Percentiles rank a stretch among this genome's conserved stretches.
Evolutionary conservation across 2,797 vertebrate genomes (phyloP).

Genomic region (Loriculus beryllinus): DNA sequence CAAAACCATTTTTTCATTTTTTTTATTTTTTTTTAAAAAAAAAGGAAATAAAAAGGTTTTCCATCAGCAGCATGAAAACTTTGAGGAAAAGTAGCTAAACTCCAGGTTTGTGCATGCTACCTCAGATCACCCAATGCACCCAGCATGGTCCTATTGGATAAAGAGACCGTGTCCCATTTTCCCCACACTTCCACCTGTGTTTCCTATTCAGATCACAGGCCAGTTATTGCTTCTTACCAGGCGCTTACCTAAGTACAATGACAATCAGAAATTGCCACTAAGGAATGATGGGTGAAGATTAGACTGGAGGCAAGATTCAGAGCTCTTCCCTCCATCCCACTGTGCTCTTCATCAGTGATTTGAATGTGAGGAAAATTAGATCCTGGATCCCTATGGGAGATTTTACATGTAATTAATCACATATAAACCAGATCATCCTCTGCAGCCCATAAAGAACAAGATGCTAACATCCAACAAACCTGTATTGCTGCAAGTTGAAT

Average conservation of each 20-base stretch:
- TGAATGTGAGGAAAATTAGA: neutral
- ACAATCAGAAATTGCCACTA: neutral
- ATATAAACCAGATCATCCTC: neutral
- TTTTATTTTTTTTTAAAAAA: too few species aligned
- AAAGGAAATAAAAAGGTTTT: accelerated
- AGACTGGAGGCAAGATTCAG: neutral
- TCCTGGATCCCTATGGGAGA: neutral
- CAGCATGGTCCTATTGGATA: neutral
- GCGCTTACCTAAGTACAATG: neutral
- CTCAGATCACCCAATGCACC: neutral
- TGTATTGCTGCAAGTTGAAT: neutral
- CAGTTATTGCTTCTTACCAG: neutral
- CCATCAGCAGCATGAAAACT: neutral
- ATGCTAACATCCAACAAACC: neutral
- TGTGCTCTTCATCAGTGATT: neutral
- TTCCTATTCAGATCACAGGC: neutral
- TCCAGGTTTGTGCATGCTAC: neutral
- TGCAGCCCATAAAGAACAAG: neutral
- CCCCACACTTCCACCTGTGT: accelerated
- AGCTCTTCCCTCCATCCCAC: neutral
- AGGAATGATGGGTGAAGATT: neutral
- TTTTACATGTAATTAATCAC: neutral
- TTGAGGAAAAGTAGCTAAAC: neutral
- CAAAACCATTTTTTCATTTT: neutral
- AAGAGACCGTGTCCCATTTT: accelerated